These are phyloP conservation scores for Ennomos fuscantarius DNA, from an alignment of 2,888 invertebrate species.

Conservation along the genomic window DNA sequence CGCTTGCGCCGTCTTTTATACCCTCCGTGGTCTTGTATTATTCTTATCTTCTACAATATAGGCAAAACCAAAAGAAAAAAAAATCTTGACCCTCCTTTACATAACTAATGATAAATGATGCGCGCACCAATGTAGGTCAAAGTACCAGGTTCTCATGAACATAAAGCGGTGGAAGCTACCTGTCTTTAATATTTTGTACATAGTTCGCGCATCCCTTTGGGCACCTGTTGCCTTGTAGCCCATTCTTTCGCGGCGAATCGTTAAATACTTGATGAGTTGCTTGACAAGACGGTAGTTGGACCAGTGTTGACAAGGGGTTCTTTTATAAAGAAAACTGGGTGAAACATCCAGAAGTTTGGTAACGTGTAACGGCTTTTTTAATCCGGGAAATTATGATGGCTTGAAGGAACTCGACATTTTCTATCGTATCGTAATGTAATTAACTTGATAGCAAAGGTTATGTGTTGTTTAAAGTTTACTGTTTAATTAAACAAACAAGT, in stretches of 20 bases:
- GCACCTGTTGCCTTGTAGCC: slow-evolving; percentile 52
- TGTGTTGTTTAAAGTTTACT: too few species aligned
- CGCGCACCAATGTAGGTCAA: slow-evolving; percentile 31
- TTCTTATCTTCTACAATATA: too few species aligned
- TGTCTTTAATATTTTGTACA: slow-evolving; percentile 50
- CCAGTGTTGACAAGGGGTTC: slow-evolving; percentile 21
- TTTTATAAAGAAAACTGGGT: slow-evolving; percentile 21
- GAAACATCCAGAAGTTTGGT: not conserved
- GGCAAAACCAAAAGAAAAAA: too few species aligned
- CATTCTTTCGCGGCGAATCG: slow-evolving; percentile 53
- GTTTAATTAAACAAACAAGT: too few species aligned
- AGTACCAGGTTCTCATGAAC: slow-evolving; percentile 34
- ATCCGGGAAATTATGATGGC: too few species aligned
- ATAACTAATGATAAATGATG: slow-evolving; percentile 4
- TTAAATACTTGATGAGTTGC: slow-evolving; percentile 52
- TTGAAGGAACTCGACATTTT: too few species aligned
- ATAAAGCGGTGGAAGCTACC: slow-evolving; percentile 32
- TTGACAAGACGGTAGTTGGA: slow-evolving; percentile 23
- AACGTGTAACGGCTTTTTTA: not conserved
- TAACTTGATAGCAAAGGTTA: too few species aligned
- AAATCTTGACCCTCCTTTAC: too few species aligned
- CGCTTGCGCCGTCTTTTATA: too few species aligned
- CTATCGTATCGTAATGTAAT: too few species aligned
- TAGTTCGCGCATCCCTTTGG: slow-evolving; percentile 40
- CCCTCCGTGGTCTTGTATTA: too few species aligned